These are phyloP conservation scores for Lepidocyrtinus sp. DNA, from an alignment of 2,888 invertebrate genomes.

Conservation along the genomic window DNA sequence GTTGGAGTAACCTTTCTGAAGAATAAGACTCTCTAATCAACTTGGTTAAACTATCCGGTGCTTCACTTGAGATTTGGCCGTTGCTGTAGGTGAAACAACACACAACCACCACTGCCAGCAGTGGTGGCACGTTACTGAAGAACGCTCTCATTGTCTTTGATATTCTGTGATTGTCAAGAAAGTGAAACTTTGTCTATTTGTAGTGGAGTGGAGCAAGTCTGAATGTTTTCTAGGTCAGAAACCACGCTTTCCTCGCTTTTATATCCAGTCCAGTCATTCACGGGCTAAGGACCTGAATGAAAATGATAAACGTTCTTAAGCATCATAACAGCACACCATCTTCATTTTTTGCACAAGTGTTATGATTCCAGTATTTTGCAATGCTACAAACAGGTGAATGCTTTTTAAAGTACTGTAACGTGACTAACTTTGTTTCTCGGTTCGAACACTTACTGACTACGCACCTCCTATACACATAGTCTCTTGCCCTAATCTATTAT, in stretches of 20 bases:
- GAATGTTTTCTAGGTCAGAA: constrained; percentile 54
- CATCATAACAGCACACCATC: too few species aligned
- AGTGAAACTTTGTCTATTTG: constrained; percentile 24
- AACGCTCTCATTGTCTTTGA: constrained; percentile 22
- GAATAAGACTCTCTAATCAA: constrained; percentile 8
- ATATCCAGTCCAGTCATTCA: constrained; percentile 17
- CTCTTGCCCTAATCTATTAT: too few species aligned
- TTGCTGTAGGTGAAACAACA: too few species aligned
- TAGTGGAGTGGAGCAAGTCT: constrained; percentile 38
- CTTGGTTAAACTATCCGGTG: not conserved
- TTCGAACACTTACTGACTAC: too few species aligned
- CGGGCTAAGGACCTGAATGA: too few species aligned
- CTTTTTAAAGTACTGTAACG: too few species aligned
- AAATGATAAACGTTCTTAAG: too few species aligned
- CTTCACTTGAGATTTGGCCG: not conserved
- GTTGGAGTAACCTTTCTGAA: constrained; percentile 13
- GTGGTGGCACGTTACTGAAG: not conserved
- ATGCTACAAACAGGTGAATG: too few species aligned
- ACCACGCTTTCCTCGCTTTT: constrained; percentile 24
- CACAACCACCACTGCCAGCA: constrained; percentile 6
- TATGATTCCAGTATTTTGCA: too few species aligned
- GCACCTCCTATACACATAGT: too few species aligned
- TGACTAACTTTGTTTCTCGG: too few species aligned
- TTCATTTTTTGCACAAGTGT: too few species aligned
- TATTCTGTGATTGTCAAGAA: not conserved